Base-by-base conservation (phyloP, 2,797 vertebrate genomes). In the Falco novaeseelandiae region DNA sequence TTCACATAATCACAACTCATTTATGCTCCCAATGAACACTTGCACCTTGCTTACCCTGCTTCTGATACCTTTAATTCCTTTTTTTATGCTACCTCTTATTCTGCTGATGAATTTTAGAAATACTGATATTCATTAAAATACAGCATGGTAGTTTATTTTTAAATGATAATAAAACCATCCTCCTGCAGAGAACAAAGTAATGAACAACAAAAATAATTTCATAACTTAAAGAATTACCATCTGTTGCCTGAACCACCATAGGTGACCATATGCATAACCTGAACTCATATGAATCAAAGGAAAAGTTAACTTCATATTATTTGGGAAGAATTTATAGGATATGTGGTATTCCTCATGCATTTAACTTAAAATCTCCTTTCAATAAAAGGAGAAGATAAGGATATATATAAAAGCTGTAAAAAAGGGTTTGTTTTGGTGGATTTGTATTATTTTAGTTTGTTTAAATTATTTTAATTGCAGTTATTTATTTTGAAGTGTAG, bases 371-470 rank as follows among this genome's bases (percentile, higher is more conserved):
- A 15, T 15, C 10, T 54, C 3, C 34, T 32, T 30, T 6, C 1
- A 12, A 13, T 42, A 52, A 6, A 34, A 38, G 18, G 10, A 3
- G 40, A 14, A 46, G 4, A 22, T 15, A 76, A 0, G 9, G 14
- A 44, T 40, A 2, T 34, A 27, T 26, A 29, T 30, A 76, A 87
- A 65, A 51, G 0, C 6, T 49, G 21, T n/a, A 3, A 46, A 51
- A 54, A 54, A 46, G 38, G 0, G 4, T 7, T 52, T 36, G 9
- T 12, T 2, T 1, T 71, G 13, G 9, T 16, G 42, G 54, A 7
- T 3, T 55, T 89, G 38, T 62, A 4, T 48, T 44, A 2, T 34
- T 44, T 66, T 10, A 10, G 2, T 46, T 55, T 20, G 14, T 44
- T 66, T 62, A 29, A 6, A 70, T 52, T 25, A 55, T 70, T 82